Evolutionary conservation across 2,888 invertebrate species (phyloP).

Genomic region (Trissoscelio sp.): DNA sequence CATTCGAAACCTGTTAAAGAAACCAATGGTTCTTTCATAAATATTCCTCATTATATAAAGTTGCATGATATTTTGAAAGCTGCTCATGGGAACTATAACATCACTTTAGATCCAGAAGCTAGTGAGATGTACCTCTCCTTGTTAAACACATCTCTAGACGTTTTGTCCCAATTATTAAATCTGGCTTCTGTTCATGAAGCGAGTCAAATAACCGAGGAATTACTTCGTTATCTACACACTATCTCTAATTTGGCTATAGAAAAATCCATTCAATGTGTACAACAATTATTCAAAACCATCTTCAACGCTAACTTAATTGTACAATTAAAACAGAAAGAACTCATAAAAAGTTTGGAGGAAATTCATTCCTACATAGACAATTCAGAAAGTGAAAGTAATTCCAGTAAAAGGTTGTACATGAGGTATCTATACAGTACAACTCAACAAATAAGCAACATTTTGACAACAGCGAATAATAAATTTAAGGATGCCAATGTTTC

Average conservation of each 20-base stretch:
- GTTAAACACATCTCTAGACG: slow-evolving; percentile 86
- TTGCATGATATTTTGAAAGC: slow-evolving; percentile 92
- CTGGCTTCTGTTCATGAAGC: slow-evolving; percentile 88
- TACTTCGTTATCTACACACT: slow-evolving; percentile 89
- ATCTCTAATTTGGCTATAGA: slow-evolving; percentile 89
- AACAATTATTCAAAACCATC: slow-evolving; percentile 90
- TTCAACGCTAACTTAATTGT: slow-evolving; percentile 90
- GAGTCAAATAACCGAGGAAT: slow-evolving; percentile 91
- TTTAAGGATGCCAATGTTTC: slow-evolving; percentile 36
- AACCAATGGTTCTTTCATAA: slow-evolving; percentile 84
- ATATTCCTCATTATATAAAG: slow-evolving; percentile 92
- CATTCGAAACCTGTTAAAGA: slow-evolving; percentile 71
- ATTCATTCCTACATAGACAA: slow-evolving; percentile 42
- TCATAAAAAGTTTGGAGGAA: slow-evolving; percentile 70
- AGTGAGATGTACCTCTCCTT: slow-evolving; percentile 90
- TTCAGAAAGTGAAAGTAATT: slow-evolving; percentile 44
- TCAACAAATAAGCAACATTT: slow-evolving; percentile 52
- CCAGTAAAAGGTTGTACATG: slow-evolving; percentile 40
- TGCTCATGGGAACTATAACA: slow-evolving; percentile 95
- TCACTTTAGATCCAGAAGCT: slow-evolving; percentile 90
- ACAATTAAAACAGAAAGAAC: slow-evolving; percentile 81
- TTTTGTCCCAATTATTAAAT: slow-evolving; percentile 89
- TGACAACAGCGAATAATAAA: slow-evolving; percentile 47
- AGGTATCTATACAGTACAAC: slow-evolving; percentile 44
- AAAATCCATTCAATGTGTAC: slow-evolving; percentile 91